Conservation (phyloP, 2,113 vertebrate genomes). For the Ascaphus truei region DNA sequence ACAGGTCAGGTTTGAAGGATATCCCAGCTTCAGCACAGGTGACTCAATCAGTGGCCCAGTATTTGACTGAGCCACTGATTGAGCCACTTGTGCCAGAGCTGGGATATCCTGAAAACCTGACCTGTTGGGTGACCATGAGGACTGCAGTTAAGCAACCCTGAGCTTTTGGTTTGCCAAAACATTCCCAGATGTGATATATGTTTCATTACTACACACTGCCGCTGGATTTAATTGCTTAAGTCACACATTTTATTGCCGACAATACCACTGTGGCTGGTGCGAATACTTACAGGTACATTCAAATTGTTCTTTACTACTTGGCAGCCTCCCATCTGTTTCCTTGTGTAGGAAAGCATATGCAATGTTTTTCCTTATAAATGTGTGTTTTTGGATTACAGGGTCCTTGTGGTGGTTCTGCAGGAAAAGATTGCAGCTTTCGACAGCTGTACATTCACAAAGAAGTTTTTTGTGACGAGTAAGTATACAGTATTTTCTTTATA, state of each 20-base stretch:
- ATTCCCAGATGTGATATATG: neutral
- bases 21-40: no score
- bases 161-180: neutral
- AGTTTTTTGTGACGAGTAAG: constrained; percentile 98
- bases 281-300: neutral
- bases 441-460: constrained; percentile 97
- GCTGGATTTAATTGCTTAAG: neutral
- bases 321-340: neutral
- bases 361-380: neutral
- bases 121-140: no score
- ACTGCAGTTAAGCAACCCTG: no score
- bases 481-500: constrained; percentile 29
- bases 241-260: constrained; percentile 1
- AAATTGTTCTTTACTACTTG: neutral
- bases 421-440: constrained; percentile 98
- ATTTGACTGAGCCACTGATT: no score
- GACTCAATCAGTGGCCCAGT: no score
- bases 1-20: no score
- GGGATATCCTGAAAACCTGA: no score
- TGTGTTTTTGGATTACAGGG: constrained; percentile 59
- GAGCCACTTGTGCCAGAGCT: no score
- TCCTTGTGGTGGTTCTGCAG: constrained; percentile 90
- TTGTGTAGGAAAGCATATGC: neutral
- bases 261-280: neutral
- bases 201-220: neutral